These are phyloP conservation scores for Plectropomus leopardus DNA, from an alignment of 2,113 vertebrate species.

Conservation along the genomic window DNA sequence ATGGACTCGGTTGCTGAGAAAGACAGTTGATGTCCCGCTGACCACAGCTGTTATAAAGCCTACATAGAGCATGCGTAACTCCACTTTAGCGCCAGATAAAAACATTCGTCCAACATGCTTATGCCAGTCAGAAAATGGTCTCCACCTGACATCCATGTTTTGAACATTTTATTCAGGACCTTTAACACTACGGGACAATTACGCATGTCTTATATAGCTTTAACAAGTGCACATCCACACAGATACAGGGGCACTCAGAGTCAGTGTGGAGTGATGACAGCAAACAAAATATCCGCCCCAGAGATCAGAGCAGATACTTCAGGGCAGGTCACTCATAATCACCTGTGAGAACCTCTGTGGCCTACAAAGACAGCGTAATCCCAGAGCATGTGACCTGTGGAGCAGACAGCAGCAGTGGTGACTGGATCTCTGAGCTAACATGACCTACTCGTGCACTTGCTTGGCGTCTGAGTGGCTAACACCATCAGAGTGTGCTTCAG, in stretches of 20 bases:
- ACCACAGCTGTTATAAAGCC: slow-evolving; percentile 67
- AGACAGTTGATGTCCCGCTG: slow-evolving; percentile 30
- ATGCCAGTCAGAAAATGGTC: slow-evolving; percentile 21
- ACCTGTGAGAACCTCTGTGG: slow-evolving; percentile 83
- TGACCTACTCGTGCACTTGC: slow-evolving; percentile 37
- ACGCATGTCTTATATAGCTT: slow-evolving; percentile 62
- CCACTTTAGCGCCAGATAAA: slow-evolving; percentile 38
- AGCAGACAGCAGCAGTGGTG: slow-evolving; percentile 82
- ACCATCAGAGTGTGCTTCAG: slow-evolving; percentile 13
- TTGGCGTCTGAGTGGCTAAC: slow-evolving; percentile 25
- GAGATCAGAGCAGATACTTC: slow-evolving; percentile 67
- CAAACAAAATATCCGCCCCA: slow-evolving; percentile 75
- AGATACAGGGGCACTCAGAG: slow-evolving; percentile 47
- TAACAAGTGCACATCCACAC: slow-evolving; percentile 64
- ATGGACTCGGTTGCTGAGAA: slow-evolving; percentile 13
- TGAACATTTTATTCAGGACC: slow-evolving; percentile 45
- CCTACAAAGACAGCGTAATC: slow-evolving; percentile 79
- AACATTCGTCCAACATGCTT: slow-evolving; percentile 38
- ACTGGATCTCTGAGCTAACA: slow-evolving; percentile 67
- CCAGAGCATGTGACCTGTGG: slow-evolving; percentile 82
- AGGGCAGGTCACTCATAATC: slow-evolving; percentile 79
- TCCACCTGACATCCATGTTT: slow-evolving; percentile 21
- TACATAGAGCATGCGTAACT: slow-evolving; percentile 63
- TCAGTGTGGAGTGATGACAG: slow-evolving; percentile 58
- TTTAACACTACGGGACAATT: slow-evolving; percentile 28